Evolutionary conservation across 1,140 invertebrate species (phyloP).

Genomic region (Eufriesea mexicana): DNA sequence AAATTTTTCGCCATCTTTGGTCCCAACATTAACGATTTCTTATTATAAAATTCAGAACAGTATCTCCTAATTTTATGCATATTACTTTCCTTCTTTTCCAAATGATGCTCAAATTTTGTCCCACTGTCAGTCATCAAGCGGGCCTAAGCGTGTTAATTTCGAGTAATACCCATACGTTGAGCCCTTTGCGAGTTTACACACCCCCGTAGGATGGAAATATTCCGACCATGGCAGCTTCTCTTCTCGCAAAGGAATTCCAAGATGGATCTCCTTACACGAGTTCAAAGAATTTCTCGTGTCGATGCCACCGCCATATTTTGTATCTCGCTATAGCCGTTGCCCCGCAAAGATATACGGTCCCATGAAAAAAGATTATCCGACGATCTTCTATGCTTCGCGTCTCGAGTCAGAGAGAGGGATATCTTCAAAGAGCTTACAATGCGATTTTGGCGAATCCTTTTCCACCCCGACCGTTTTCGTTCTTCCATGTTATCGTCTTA

Average conservation of each 20-base stretch:
- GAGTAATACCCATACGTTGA: too few species aligned
- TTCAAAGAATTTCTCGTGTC: neutral
- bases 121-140: too few species aligned
- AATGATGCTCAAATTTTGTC: too few species aligned
- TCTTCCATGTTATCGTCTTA: conserved; percentile 31
- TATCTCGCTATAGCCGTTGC: neutral
- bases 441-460: conserved; percentile 44
- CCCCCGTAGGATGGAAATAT: too few species aligned
- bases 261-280: too few species aligned
- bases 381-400: conserved; percentile 34
- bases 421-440: conserved; percentile 51
- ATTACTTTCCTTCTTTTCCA: too few species aligned
- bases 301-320: neutral
- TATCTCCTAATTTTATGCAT: too few species aligned
- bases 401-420: conserved; percentile 24
- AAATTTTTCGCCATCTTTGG: too few species aligned
- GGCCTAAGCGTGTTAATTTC: too few species aligned
- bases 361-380: conserved; percentile 38
- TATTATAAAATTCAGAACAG: too few species aligned
- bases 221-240: neutral
- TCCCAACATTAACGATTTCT: too few species aligned
- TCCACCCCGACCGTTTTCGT: conserved; percentile 25
- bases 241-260: neutral
- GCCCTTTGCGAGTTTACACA: neutral
- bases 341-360: conserved; percentile 22